These are phyloP conservation scores for Ageneiosus marmoratus DNA, from an alignment of 2,113 vertebrate species.

Conservation along the genomic window DNA sequence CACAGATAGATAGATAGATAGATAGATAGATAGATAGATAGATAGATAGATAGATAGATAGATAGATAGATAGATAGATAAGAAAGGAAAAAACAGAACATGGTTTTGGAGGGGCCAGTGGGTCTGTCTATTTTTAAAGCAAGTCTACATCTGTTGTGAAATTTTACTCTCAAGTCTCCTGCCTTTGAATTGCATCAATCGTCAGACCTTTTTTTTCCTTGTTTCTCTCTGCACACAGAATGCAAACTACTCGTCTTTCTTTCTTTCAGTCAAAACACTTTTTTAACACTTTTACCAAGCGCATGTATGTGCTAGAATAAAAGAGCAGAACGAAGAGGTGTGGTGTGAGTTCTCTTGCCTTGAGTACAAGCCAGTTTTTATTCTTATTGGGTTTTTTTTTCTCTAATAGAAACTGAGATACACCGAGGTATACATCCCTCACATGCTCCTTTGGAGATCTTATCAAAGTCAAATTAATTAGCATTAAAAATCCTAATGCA, in stretches of 20 bases:
- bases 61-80: no score
- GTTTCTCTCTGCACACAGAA: conserved; percentile 55
- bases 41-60: no score
- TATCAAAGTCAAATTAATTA: not conserved
- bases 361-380: conserved; percentile 54
- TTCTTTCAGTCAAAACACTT: conserved; percentile 55
- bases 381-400: conserved; percentile 41
- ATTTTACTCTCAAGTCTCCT: conserved; percentile 2
- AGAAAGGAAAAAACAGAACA: no score
- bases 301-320: conserved; percentile 63
- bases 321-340: conserved; percentile 64
- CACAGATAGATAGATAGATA: no score
- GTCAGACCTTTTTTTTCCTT: conserved; percentile 54
- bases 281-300: conserved; percentile 70
- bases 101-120: no score
- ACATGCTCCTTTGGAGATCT: not conserved
- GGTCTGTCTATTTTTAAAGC: conserved; percentile 28
- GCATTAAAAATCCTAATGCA: not conserved
- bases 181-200: conserved; percentile 53
- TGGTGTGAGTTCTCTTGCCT: conserved; percentile 32
- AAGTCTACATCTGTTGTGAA: conserved; percentile 44
- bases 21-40: no score
- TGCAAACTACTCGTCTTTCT: conserved; percentile 52
- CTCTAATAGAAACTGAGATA: conserved; percentile 66
- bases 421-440: not conserved